Evolutionary conservation across 2,797 vertebrate species (phyloP).

Genomic region (Sebastes baramenuke): DNA sequence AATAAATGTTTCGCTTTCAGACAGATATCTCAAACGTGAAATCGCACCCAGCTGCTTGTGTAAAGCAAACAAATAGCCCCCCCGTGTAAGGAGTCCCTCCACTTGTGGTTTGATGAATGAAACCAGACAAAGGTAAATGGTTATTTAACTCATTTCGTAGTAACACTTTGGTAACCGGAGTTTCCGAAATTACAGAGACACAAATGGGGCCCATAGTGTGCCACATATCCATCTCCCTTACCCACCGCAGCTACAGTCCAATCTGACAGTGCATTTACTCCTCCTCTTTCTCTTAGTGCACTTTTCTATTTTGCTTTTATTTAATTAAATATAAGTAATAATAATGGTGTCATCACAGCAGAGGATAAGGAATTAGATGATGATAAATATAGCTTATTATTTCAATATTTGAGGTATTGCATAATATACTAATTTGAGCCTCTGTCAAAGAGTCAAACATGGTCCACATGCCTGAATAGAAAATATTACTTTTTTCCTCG

Average conservation of each 20-base stretch:
- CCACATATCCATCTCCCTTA: constrained; percentile 76
- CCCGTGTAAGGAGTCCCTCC: constrained; percentile 87
- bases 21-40: constrained; percentile 97
- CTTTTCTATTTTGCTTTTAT: background rate
- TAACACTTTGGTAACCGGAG: constrained; percentile 88
- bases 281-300: background rate
- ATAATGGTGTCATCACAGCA: constrained; percentile 22
- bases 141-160: constrained; percentile 93
- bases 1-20: constrained; percentile 97
- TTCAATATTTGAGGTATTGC: constrained; percentile 51
- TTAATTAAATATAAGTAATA: constrained; percentile 29
- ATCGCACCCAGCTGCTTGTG: constrained; percentile 96
- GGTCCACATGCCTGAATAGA: constrained; percentile 29
- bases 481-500: constrained; percentile 40
- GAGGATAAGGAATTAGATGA: constrained; percentile 6
- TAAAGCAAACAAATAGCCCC: constrained; percentile 97
- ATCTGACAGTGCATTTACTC: constrained; percentile 51
- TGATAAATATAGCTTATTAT: constrained; percentile 16
- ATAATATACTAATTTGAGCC: constrained; percentile 40
- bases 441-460: constrained; percentile 41
- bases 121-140: constrained; percentile 95
- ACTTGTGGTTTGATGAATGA: constrained; percentile 96
- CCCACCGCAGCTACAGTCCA: constrained; percentile 60
- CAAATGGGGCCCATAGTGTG: constrained; percentile 73
- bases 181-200: constrained; percentile 79